Percentiles rank a stretch among this genome's conserved stretches.
These are phyloP conservation scores for Spondyliosoma cantharus DNA, from an alignment of 2,797 vertebrate species.

Conservation along the genomic window DNA sequence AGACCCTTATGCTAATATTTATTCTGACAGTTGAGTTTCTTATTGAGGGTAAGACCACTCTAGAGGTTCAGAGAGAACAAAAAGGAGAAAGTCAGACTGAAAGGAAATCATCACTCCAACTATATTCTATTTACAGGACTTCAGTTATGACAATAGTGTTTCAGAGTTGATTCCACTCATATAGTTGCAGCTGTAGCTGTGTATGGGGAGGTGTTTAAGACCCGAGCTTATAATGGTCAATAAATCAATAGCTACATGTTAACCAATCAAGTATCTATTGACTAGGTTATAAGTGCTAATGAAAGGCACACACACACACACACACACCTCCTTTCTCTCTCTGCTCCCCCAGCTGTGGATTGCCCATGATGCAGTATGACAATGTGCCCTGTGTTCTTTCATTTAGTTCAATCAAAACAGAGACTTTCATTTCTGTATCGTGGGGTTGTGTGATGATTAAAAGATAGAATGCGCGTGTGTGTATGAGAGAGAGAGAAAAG, in stretches of 20 bases:
- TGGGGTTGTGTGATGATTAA: conserved; percentile 33
- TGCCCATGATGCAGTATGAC: conserved; percentile 16
- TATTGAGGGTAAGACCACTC: not conserved
- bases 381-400: conserved; percentile 40
- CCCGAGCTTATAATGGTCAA: conserved; percentile 49
- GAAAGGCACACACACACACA: conserved; percentile 39
- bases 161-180: conserved; percentile 24
- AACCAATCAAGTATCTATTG: conserved; percentile 71
- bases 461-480: conserved; percentile 6
- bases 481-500: not conserved
- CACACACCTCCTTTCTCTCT: not conserved
- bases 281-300: conserved; percentile 69
- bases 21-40: too few relatives aligned
- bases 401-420: conserved; percentile 58
- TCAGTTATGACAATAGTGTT: conserved; percentile 7
- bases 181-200: conserved; percentile 27
- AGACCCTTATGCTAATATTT: too few relatives aligned
- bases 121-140: conserved; percentile 1
- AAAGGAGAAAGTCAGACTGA: not conserved
- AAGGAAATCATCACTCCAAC: conserved; percentile 11
- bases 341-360: not conserved
- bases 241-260: conserved; percentile 74
- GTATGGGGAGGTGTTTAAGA: conserved; percentile 40
- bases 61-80: not conserved
- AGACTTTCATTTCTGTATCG: conserved; percentile 44